Percentiles rank a stretch among this genome's conserved stretches.
Evolutionary conservation across 2,797 vertebrate genomes (phyloP).

Genomic region (Meda fulgida): DNA sequence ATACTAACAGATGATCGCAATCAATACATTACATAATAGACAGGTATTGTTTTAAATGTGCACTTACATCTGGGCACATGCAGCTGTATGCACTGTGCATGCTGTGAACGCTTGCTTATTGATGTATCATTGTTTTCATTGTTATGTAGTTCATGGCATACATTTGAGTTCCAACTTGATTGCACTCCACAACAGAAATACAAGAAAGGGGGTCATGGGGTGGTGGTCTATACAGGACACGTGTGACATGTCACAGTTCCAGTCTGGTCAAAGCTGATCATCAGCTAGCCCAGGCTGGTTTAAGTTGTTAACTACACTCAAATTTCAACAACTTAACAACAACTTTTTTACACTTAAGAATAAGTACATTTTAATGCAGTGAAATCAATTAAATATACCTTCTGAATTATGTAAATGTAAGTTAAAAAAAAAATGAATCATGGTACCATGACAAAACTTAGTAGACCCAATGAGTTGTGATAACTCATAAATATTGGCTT

Average conservation of each 20-base stretch:
- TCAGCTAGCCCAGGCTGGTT: neutral
- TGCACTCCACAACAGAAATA: neutral
- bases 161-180: constrained; percentile 11
- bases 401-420: neutral
- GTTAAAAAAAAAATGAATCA: no score
- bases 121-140: neutral
- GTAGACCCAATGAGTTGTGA: no score
- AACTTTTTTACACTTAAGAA: neutral
- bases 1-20: constrained; percentile 14
- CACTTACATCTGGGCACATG: neutral
- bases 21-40: constrained; percentile 22
- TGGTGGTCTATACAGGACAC: neutral
- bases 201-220: neutral
- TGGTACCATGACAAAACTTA: no score
- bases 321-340: no score
- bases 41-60: constrained; percentile 3
- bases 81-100: neutral
- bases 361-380: neutral
- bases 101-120: neutral
- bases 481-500: no score
- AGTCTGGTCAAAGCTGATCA: neutral
- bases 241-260: neutral
- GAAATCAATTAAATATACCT: neutral
- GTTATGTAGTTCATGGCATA: neutral
- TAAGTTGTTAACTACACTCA: neutral